Percentiles rank a stretch among this genome's conserved stretches.
These are phyloP conservation scores for Mustela lutreola DNA, from an alignment of 2,113 vertebrate species.

Conservation along the genomic window DNA sequence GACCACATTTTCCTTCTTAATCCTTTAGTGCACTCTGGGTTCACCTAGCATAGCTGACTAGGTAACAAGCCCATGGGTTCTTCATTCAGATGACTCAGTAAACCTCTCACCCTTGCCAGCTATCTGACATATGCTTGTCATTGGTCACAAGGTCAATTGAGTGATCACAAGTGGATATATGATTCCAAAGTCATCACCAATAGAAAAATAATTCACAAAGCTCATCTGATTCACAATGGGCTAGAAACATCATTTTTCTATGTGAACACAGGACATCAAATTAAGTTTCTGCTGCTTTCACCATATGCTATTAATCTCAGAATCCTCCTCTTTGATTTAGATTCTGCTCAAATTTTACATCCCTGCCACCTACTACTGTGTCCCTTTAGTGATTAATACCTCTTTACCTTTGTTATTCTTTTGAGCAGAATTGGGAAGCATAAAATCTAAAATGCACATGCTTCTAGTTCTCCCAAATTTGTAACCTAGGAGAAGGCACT, in stretches of 20 bases:
- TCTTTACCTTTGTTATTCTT: constrained; percentile 7
- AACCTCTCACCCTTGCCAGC: background rate
- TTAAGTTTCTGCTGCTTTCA: constrained; percentile 34
- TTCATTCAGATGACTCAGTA: background rate
- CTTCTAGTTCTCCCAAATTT: constrained; percentile 18
- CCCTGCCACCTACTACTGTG: background rate
- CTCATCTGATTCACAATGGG: background rate
- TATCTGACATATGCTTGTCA: background rate
- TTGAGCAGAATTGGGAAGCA: background rate
- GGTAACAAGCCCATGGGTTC: background rate
- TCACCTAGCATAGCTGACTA: background rate
- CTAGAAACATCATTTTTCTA: background rate
- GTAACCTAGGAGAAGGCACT: background rate
- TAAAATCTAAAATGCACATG: background rate
- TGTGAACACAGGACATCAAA: background rate
- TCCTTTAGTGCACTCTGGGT: background rate
- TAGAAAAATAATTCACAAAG: constrained; percentile 60
- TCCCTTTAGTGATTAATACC: background rate
- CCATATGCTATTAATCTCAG: constrained; percentile 11
- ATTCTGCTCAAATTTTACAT: constrained; percentile 32
- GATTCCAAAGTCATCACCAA: constrained; percentile 20
- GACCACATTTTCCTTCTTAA: constrained; percentile 23
- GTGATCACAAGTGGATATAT: background rate
- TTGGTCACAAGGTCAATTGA: background rate
- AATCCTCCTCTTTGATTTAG: constrained; percentile 25